Conservation (phyloP, 2,888 invertebrate species). For the Pinctada fucata region DNA sequence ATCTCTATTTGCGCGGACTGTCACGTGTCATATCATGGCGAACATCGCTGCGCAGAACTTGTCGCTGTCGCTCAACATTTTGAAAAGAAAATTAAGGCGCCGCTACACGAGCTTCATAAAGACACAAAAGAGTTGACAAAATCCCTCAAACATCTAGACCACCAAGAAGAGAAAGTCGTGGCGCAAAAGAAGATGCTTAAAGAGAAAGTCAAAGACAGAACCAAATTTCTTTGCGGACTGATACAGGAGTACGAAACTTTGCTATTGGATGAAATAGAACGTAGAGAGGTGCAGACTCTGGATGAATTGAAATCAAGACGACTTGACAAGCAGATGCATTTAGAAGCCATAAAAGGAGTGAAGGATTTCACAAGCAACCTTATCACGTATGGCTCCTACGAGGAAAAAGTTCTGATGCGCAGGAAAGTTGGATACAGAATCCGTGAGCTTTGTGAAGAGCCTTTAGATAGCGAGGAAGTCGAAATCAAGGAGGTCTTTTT, state of each 20-base stretch:
- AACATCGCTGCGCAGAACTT: conserved; percentile 67
- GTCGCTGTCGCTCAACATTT: conserved; percentile 67
- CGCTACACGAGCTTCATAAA: conserved; percentile 54
- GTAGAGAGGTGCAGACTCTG: conserved; percentile 54
- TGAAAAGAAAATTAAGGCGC: conserved; percentile 62
- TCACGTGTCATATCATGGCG: conserved; percentile 54
- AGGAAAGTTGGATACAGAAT: conserved; percentile 66
- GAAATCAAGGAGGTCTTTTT: conserved; percentile 47
- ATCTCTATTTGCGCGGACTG: conserved; percentile 64
- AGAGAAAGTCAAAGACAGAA: conserved; percentile 53
- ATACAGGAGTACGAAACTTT: conserved; percentile 65
- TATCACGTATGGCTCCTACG: conserved; percentile 64
- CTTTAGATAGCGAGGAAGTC: conserved; percentile 49
- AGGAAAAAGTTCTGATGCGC: conserved; percentile 69
- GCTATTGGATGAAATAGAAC: conserved; percentile 61
- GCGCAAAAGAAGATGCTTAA: conserved; percentile 57
- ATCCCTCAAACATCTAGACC: conserved; percentile 51
- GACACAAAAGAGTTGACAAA: conserved; percentile 53
- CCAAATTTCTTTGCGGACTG: conserved; percentile 58
- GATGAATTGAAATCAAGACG: conserved; percentile 54
- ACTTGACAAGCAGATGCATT: conserved; percentile 56
- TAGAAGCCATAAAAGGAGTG: conserved; percentile 64
- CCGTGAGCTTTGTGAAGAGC: conserved; percentile 65
- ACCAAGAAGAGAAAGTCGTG: conserved; percentile 48
- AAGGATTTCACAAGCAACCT: conserved; percentile 68